A percentile compares a stretch with the other conserved stretches of the same genome.
These are phyloP conservation scores for Heliconius congener DNA, from an alignment of 1,140 invertebrate species.

Conservation along the genomic window DNA sequence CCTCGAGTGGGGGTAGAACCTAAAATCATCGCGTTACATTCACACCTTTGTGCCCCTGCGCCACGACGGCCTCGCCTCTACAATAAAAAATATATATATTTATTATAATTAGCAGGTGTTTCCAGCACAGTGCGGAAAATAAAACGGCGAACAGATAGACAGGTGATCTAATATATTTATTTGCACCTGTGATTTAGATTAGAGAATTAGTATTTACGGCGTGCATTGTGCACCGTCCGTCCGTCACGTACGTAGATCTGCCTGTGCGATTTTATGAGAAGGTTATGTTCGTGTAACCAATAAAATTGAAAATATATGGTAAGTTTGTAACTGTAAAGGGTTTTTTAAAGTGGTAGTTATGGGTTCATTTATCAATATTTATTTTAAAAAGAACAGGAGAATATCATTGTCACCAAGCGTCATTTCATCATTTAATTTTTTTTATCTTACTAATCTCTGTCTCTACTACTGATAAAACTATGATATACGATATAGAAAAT, in stretches of 20 bases:
- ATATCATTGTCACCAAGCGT: too few species aligned
- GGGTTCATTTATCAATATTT: too few species aligned
- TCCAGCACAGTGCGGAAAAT: neutral
- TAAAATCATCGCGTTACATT: too few species aligned
- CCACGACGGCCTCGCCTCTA: neutral
- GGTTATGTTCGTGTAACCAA: constrained; percentile 21
- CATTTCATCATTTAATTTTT: too few species aligned
- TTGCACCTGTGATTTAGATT: constrained; percentile 21
- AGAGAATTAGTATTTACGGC: constrained; percentile 27
- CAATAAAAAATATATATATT: neutral
- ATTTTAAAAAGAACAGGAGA: too few species aligned
- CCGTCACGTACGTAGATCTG: constrained; percentile 23
- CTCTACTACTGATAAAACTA: too few species aligned
- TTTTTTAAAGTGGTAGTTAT: too few species aligned
- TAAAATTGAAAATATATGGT: neutral
- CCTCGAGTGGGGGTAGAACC: too few species aligned
- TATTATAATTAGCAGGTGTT: constrained; percentile 11
- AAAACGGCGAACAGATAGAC: constrained; percentile 27
- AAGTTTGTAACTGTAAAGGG: neutral
- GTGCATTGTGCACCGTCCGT: constrained; percentile 14
- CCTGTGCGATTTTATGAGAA: constrained; percentile 15
- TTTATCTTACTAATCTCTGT: too few species aligned
- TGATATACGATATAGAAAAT: too few species aligned
- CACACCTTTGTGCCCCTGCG: too few species aligned
- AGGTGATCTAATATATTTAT: constrained; percentile 32